Evolutionary conservation across 92 coral and sea anemone genomes (phyloP).

Genomic region (Pocillopora meandrina): DNA sequence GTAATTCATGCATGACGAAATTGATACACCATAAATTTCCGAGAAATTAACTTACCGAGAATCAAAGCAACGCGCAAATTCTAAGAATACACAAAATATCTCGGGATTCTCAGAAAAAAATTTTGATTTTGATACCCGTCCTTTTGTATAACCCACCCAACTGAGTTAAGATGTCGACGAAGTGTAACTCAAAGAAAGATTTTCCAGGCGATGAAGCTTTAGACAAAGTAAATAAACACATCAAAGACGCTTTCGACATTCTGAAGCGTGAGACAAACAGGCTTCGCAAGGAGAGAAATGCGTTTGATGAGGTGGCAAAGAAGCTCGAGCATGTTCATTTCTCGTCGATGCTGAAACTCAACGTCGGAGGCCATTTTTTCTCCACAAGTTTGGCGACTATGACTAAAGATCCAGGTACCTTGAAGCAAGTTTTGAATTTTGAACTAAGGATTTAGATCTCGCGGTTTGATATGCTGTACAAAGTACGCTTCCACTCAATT

Average conservation of each 20-base stretch:
- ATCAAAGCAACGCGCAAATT: too few relatives aligned
- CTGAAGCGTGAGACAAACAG: conserved; percentile 22
- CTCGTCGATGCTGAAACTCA: conserved; percentile 49
- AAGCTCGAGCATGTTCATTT: conserved; percentile 68
- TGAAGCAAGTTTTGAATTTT: background rate
- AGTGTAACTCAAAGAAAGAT: background rate
- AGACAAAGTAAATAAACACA: background rate
- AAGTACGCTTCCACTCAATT: too few relatives aligned
- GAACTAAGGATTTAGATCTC: too few relatives aligned
- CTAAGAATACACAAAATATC: too few relatives aligned
- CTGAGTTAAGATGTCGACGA: background rate
- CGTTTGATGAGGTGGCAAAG: conserved; percentile 61
- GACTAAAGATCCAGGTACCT: conserved; percentile 61
- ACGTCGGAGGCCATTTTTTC: conserved; percentile 73
- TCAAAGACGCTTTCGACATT: conserved; percentile 16
- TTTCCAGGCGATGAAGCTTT: background rate
- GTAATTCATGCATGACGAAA: too few relatives aligned
- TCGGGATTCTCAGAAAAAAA: too few relatives aligned
- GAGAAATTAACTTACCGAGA: too few relatives aligned
- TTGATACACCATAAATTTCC: too few relatives aligned
- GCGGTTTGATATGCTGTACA: too few relatives aligned
- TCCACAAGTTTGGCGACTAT: conserved; percentile 61
- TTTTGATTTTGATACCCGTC: too few relatives aligned
- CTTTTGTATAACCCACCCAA: too few relatives aligned
- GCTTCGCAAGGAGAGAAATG: conserved; percentile 38